Percentiles rank a stretch among this genome's conserved stretches.
phyloP scores from a whole-genome alignment of 2,888 invertebrate species.

The Apamea sordens region DNA sequence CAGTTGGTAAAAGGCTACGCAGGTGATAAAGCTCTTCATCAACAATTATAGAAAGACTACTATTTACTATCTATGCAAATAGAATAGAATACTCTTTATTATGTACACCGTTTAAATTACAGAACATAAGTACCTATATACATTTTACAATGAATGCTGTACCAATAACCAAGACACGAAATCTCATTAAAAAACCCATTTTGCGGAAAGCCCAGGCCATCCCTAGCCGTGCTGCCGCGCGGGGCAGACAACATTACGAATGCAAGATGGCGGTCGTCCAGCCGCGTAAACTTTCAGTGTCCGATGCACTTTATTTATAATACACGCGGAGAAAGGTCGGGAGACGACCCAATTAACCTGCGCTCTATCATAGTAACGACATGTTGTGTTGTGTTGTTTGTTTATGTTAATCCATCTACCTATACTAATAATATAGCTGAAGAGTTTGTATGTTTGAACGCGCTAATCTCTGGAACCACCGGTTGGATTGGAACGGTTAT shows the following conservation, averaged over 20 bases:
- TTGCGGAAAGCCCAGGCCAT: not conserved
- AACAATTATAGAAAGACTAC: not conserved
- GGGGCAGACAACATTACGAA: constrained; percentile 39
- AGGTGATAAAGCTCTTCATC: not conserved
- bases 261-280: constrained; percentile 49
- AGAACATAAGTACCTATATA: too few species aligned
- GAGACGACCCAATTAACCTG: constrained; percentile 50
- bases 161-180: constrained; percentile 20
- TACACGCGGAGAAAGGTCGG: constrained; percentile 63
- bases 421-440: too few species aligned
- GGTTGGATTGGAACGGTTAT: too few species aligned
- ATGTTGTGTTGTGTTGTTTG: not conserved
- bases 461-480: too few species aligned
- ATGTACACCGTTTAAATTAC: too few species aligned
- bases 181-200: constrained; percentile 13
- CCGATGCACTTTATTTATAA: constrained; percentile 74
- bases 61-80: too few species aligned
- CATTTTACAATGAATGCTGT: not conserved
- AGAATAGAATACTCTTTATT: too few species aligned
- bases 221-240: not conserved
- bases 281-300: constrained; percentile 40
- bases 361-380: constrained; percentile 13
- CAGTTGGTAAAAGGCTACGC: not conserved
- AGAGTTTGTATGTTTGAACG: too few species aligned
- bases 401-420: constrained; percentile 1